A percentile compares a stretch with the other conserved stretches of the same genome.
Evolutionary conservation across 2,797 vertebrate genomes (phyloP).

Genomic region (Harpagifer antarcticus): DNA sequence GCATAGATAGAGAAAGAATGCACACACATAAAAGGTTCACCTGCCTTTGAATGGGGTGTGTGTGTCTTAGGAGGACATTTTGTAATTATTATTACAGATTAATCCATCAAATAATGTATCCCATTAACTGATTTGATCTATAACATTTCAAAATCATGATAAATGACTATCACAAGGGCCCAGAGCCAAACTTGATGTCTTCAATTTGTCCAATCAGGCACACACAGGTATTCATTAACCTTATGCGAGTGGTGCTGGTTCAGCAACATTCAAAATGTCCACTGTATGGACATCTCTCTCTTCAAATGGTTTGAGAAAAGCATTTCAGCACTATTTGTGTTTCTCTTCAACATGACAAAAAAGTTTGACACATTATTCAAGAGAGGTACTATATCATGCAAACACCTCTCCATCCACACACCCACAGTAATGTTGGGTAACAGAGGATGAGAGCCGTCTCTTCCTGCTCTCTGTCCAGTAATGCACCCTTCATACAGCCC

Average conservation of each 20-base stretch:
- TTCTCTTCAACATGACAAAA: slow-evolving; percentile 1
- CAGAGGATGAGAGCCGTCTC: slow-evolving; percentile 42
- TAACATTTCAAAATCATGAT: background rate
- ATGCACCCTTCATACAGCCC: slow-evolving; percentile 59
- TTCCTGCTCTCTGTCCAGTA: slow-evolving; percentile 54
- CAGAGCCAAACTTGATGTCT: background rate
- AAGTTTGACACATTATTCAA: slow-evolving; percentile 32
- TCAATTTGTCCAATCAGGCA: slow-evolving; percentile 5
- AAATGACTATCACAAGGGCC: background rate
- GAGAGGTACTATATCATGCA: slow-evolving; percentile 32
- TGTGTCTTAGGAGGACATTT: background rate
- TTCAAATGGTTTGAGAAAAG: slow-evolving; percentile 9
- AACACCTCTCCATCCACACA: slow-evolving; percentile 44
- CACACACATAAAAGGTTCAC: background rate
- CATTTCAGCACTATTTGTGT: background rate
- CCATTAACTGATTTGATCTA: background rate
- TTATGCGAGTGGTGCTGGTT: background rate
- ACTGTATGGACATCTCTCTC: background rate
- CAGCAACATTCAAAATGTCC: background rate
- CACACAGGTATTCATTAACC: background rate
- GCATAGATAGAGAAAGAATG: background rate
- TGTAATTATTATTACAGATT: background rate
- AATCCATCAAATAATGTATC: background rate
- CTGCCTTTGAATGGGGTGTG: slow-evolving; percentile 1
- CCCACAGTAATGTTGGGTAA: slow-evolving; percentile 48